Evolutionary conservation across 2,113 vertebrate species (phyloP).

Genomic region (Cheilinus undulatus): DNA sequence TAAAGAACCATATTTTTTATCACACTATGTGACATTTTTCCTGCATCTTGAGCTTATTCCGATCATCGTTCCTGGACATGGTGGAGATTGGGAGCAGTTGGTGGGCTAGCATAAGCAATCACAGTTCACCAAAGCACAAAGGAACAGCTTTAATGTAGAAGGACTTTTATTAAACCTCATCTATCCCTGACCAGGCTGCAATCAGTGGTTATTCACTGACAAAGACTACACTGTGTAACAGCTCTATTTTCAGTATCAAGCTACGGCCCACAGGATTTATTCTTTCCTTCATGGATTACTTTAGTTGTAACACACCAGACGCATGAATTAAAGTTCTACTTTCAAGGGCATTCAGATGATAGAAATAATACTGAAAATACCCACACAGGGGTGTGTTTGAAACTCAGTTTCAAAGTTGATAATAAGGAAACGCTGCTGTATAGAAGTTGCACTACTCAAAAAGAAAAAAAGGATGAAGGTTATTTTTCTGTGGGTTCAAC

Average conservation of each 20-base stretch:
- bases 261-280: neutral
- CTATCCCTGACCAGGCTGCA: conserved; percentile 30
- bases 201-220: conserved; percentile 57
- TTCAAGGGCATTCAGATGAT: no score
- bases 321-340: no score
- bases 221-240: neutral
- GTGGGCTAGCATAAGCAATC: conserved; percentile 38
- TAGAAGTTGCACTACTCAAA: no score
- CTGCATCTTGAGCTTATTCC: neutral
- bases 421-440: no score
- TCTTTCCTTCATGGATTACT: conserved; percentile 6
- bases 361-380: no score
- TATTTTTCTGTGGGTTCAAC: neutral
- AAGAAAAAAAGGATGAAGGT: neutral
- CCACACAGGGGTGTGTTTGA: no score
- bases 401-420: no score
- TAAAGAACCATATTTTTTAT: neutral
- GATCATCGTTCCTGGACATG: neutral
- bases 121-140: conserved; percentile 35
- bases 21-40: no score
- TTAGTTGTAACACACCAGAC: neutral
- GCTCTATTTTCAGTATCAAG: conserved; percentile 19
- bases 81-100: conserved; percentile 25
- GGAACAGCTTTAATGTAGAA: conserved; percentile 27
- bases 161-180: conserved; percentile 22